Percentiles rank a stretch among this genome's conserved stretches.
These are phyloP conservation scores for Epizoanthus illoricatus DNA, from an alignment of 92 coral and sea anemone genomes.

Conservation along the genomic window DNA sequence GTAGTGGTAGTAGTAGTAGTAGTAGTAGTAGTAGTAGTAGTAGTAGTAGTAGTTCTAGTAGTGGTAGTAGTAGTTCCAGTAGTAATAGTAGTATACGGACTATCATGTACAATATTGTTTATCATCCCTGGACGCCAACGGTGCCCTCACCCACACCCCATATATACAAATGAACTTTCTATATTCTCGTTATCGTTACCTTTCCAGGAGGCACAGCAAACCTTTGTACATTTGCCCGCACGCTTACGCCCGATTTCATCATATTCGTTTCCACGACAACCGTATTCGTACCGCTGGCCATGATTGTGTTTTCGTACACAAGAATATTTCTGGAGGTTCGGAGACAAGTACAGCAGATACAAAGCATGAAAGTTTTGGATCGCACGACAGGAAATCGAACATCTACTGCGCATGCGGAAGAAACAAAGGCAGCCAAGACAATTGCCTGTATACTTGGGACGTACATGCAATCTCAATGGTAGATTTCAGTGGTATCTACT, in stretches of 20 bases:
- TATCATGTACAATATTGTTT: no score
- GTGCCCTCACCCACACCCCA: no score
- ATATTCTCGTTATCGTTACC: no score
- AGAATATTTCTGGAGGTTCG: constrained; percentile 25
- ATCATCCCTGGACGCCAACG: no score
- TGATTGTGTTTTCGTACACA: constrained; percentile 24
- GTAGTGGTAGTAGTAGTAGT: no score
- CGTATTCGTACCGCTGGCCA: constrained; percentile 21
- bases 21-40: no score
- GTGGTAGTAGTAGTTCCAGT: no score
- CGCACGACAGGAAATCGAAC: not conserved
- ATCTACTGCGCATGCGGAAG: constrained; percentile 13
- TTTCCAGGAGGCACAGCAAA: constrained; percentile 15
- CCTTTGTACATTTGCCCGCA: constrained; percentile 9
- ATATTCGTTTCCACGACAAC: constrained; percentile 28
- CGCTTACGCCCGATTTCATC: constrained; percentile 16
- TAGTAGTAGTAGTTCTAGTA: no score
- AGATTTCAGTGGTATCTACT: constrained; percentile 8
- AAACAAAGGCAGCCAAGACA: constrained; percentile 33
- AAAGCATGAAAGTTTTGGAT: not conserved
- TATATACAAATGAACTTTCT: no score
- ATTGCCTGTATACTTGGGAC: constrained; percentile 19
- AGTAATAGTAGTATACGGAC: no score
- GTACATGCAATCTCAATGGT: constrained; percentile 22
- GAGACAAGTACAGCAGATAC: constrained; percentile 29